These are phyloP conservation scores for Dryobotodes eremita DNA, from an alignment of 2,888 invertebrate genomes.

Conservation along the genomic window DNA sequence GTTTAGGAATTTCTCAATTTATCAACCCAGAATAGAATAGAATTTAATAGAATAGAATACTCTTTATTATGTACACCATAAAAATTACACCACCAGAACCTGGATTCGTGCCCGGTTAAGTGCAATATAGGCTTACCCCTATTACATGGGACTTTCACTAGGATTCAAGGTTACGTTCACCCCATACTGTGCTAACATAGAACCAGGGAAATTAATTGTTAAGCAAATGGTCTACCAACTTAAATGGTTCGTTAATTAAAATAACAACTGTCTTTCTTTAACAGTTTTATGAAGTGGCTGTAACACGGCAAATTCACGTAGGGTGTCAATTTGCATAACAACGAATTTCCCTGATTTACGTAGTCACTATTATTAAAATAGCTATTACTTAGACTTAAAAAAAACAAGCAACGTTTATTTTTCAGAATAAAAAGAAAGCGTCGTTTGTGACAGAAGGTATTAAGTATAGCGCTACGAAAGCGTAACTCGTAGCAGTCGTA, in stretches of 20 bases:
- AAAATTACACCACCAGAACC: no score
- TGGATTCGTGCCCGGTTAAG: background rate
- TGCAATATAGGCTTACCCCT: background rate
- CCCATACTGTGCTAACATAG: background rate
- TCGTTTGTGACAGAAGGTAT: constrained; percentile 10
- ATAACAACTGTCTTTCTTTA: background rate
- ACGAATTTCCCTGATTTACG: background rate
- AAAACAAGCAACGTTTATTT: background rate
- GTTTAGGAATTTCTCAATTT: background rate
- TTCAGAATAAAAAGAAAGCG: background rate
- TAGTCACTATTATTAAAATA: no score
- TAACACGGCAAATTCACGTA: background rate
- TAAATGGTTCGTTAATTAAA: background rate
- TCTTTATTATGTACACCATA: no score
- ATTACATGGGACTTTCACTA: background rate
- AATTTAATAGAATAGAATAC: no score
- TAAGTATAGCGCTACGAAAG: constrained; percentile 26
- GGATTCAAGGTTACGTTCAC: background rate
- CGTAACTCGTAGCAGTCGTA: constrained; percentile 48
- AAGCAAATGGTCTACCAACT: background rate
- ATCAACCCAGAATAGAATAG: no score
- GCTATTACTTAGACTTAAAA: background rate
- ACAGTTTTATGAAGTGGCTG: background rate
- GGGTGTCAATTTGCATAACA: background rate
- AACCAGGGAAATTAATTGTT: background rate